A percentile compares a stretch with the other conserved stretches of the same genome.
phyloP scores from a whole-genome alignment of 1,140 invertebrate genomes.

The Atta colombica region DNA sequence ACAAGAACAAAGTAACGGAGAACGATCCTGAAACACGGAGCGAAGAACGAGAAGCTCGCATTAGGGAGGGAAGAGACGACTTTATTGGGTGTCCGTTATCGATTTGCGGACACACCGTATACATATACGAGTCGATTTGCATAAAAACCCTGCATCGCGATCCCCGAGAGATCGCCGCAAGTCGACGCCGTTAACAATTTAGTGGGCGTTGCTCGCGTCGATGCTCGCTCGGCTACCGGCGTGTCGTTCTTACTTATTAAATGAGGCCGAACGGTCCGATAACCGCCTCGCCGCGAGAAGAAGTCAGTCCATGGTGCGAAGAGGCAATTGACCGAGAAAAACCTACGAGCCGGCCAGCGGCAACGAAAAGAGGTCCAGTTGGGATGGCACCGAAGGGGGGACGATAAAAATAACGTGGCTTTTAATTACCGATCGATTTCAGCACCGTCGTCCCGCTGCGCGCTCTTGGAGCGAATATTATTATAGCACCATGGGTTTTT shows the following conservation, averaged over 20 bases:
- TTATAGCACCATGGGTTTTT: not conserved
- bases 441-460: conserved; percentile 42
- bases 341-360: not conserved
- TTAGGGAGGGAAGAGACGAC: conserved; percentile 59
- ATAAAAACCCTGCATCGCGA: conserved; percentile 71
- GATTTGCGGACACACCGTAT: conserved; percentile 43
- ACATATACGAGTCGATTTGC: conserved; percentile 60
- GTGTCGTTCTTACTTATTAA: conserved; percentile 65
- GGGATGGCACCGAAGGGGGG: not conserved
- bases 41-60: conserved; percentile 8
- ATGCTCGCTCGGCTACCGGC: conserved; percentile 50
- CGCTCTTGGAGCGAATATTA: conserved; percentile 45
- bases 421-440: conserved; percentile 56
- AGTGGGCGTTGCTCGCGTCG: conserved; percentile 67
- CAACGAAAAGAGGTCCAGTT: not conserved
- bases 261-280: conserved; percentile 58
- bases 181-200: conserved; percentile 66
- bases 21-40: conserved; percentile 1
- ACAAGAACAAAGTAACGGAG: not conserved
- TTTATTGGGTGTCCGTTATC: conserved; percentile 69
- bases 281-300: conserved; percentile 32
- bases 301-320: conserved; percentile 23
- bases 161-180: conserved; percentile 49
- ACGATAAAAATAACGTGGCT: conserved; percentile 50
- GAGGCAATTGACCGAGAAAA: conserved; percentile 23